Evolutionary conservation across 2,888 invertebrate genomes (phyloP).

Genomic region (Microctonus aethiopoides): DNA sequence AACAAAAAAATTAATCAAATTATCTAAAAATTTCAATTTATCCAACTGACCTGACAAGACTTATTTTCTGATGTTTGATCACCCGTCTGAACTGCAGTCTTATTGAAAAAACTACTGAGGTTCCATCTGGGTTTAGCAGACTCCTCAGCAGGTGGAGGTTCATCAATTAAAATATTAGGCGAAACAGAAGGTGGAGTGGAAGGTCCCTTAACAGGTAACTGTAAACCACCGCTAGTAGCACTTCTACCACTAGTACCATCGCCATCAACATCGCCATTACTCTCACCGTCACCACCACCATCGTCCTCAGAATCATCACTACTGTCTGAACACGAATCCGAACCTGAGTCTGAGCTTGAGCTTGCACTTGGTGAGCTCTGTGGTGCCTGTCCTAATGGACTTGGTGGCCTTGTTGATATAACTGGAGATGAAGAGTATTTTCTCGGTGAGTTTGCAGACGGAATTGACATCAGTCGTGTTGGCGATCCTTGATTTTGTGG

Average conservation of each 20-base stretch:
- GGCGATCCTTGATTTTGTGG: constrained; percentile 44
- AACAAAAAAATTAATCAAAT: not conserved
- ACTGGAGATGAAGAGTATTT: constrained; percentile 42
- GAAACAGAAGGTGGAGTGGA: constrained; percentile 59
- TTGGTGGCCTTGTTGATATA: constrained; percentile 56
- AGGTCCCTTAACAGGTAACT: constrained; percentile 62
- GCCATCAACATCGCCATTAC: not conserved
- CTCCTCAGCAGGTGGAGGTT: constrained; percentile 66
- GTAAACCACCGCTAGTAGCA: constrained; percentile 21
- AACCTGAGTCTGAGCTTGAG: constrained; percentile 74
- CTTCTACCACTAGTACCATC: not conserved
- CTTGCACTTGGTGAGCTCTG: constrained; percentile 70
- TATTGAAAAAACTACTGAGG: constrained; percentile 63
- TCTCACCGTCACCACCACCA: not conserved
- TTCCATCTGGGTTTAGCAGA: constrained; percentile 65
- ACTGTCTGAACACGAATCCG: constrained; percentile 73
- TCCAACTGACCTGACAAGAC: constrained; percentile 46
- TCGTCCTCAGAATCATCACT: constrained; percentile 71
- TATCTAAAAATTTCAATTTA: too few relatives aligned
- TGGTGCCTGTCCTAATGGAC: constrained; percentile 69
- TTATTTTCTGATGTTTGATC: constrained; percentile 54
- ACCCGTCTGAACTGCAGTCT: constrained; percentile 53
- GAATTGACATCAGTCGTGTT: constrained; percentile 46
- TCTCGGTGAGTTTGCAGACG: constrained; percentile 42
- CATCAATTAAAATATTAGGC: constrained; percentile 52